Evolutionary conservation across 64 coral and sea anemone genomes (phyloP).

Genomic region (Astreopora myriophthalma): DNA sequence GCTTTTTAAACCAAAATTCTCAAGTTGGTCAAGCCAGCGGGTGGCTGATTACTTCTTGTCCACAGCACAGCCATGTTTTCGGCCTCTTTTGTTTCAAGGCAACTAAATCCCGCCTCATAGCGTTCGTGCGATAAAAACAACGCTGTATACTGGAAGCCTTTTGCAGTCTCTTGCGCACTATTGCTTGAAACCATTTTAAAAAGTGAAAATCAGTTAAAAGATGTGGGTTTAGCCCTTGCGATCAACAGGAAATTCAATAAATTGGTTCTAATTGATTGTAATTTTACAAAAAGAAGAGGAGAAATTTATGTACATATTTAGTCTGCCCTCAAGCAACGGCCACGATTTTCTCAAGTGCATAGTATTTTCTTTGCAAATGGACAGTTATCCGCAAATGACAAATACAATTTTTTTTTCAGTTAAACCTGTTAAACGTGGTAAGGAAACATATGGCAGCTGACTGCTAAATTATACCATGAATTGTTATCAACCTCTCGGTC

Average conservation of each 20-base stretch:
- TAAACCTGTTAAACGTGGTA: neutral
- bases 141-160: neutral
- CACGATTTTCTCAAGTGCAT: neutral
- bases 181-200: conserved; percentile 16
- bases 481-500: neutral
- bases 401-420: neutral
- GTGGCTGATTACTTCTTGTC: conserved; percentile 40
- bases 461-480: neutral
- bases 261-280: conserved; percentile 38
- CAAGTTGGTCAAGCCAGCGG: neutral
- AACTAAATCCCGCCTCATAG: conserved; percentile 13
- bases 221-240: conserved; percentile 4
- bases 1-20: conserved; percentile 46
- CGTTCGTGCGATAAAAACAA: neutral
- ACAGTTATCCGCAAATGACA: neutral
- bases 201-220: conserved; percentile 15
- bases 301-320: conserved; percentile 58
- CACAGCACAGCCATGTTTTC: conserved; percentile 20
- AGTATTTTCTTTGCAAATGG: conserved; percentile 30
- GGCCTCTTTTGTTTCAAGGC: conserved; percentile 9
- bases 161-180: neutral
- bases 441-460: neutral
- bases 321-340: neutral
- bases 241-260: conserved; percentile 58
- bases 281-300: conserved; percentile 21